Conservation (phyloP, 2,888 invertebrate genomes). For the Cryptophagus acutangulus region DNA sequence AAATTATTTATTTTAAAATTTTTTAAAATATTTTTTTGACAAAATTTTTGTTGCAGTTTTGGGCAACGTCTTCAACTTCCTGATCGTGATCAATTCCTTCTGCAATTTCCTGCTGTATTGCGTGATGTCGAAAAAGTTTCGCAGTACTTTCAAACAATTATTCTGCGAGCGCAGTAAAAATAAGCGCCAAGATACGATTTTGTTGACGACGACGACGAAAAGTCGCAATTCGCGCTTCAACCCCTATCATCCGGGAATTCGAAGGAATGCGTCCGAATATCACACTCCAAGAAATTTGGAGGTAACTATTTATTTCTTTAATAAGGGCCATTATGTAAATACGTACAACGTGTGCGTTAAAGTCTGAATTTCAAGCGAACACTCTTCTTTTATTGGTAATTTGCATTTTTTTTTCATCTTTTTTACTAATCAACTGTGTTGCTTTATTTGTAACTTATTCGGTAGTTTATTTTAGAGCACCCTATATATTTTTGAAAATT, state of each 20-base stretch:
- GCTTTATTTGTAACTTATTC: too few relatives aligned
- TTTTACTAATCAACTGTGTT: too few relatives aligned
- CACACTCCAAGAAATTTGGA: constrained; percentile 46
- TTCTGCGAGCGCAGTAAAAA: constrained; percentile 37
- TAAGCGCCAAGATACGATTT: constrained; percentile 36
- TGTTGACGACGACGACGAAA: constrained; percentile 31
- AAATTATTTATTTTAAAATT: not conserved
- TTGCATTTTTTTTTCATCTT: too few relatives aligned
- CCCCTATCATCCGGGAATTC: constrained; percentile 35
- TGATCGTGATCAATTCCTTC: constrained; percentile 67
- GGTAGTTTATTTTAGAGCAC: too few relatives aligned
- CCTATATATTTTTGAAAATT: too few relatives aligned
- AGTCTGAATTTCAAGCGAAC: too few relatives aligned
- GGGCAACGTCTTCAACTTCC: constrained; percentile 69
- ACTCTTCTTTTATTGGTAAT: too few relatives aligned
- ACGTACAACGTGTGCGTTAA: constrained; percentile 39
- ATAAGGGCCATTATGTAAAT: constrained; percentile 43
- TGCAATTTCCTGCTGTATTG: constrained; percentile 75
- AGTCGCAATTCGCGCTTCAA: constrained; percentile 32
- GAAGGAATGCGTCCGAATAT: constrained; percentile 39
- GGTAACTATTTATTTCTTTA: constrained; percentile 48
- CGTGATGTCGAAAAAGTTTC: constrained; percentile 68
- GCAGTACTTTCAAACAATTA: constrained; percentile 52
- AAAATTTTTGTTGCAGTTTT: constrained; percentile 45
- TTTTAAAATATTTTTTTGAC: not conserved